Conservation (phyloP, 2,888 invertebrate genomes). For the Eretmocerus hayati region DNA sequence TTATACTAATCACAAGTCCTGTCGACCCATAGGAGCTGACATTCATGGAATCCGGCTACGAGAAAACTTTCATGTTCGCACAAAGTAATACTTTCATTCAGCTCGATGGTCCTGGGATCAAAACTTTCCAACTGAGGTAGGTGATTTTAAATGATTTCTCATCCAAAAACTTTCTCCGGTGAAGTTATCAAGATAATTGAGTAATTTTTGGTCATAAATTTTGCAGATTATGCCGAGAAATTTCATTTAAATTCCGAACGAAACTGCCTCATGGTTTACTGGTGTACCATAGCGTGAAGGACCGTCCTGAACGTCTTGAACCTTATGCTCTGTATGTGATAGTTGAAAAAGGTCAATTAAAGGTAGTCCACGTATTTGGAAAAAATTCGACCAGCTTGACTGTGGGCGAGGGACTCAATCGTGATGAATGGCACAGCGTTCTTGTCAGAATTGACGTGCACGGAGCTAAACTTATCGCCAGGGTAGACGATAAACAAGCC, state of each 20-base stretch:
- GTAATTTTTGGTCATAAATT: too few species aligned
- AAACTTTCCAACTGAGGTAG: slow-evolving; percentile 82
- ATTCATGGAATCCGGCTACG: slow-evolving; percentile 77
- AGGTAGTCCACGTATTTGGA: slow-evolving; percentile 87
- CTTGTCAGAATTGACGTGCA: slow-evolving; percentile 82
- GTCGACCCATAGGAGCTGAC: slow-evolving; percentile 58
- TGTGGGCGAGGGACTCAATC: slow-evolving; percentile 79
- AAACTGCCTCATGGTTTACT: slow-evolving; percentile 79
- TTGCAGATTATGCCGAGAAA: slow-evolving; percentile 80
- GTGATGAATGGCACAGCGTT: slow-evolving; percentile 86
- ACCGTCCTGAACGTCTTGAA: slow-evolving; percentile 70
- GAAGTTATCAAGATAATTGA: neutral
- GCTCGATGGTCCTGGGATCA: slow-evolving; percentile 82
- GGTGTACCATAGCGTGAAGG: slow-evolving; percentile 86
- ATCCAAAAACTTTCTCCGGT: neutral
- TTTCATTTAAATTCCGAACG: slow-evolving; percentile 83
- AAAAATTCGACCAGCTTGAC: slow-evolving; percentile 78
- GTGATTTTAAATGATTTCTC: neutral
- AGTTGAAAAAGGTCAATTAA: slow-evolving; percentile 84
- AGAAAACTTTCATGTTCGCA: slow-evolving; percentile 86
- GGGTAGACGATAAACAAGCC: slow-evolving; percentile 75
- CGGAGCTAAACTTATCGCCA: slow-evolving; percentile 74
- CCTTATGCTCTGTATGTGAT: slow-evolving; percentile 87
- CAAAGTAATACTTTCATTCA: slow-evolving; percentile 87
- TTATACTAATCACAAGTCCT: neutral